These are phyloP conservation scores for Coreius guichenoti DNA, from an alignment of 2,797 vertebrate genomes.

Conservation along the genomic window DNA sequence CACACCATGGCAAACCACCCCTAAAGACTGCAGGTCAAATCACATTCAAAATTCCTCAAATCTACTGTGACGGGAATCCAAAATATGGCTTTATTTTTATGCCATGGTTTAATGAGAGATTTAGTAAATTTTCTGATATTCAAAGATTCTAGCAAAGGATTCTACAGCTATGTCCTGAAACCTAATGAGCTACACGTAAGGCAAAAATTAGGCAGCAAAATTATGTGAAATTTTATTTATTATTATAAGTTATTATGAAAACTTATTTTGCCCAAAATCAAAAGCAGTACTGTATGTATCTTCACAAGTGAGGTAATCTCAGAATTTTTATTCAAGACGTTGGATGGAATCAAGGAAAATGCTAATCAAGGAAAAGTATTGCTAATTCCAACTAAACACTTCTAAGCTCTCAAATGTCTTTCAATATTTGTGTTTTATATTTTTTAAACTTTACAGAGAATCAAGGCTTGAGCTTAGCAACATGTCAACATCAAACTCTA, in stretches of 20 bases:
- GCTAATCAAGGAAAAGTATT: neutral
- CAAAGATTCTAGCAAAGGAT: constrained; percentile 5
- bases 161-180: neutral
- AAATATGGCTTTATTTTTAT: constrained; percentile 20
- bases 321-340: neutral
- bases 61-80: neutral
- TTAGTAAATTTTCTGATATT: neutral
- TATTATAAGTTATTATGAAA: too few relatives aligned
- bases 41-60: neutral
- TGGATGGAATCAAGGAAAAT: neutral
- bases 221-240: neutral
- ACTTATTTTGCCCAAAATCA: neutral
- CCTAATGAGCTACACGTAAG: too few relatives aligned
- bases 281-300: neutral
- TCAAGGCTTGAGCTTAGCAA: neutral
- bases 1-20: constrained; percentile 4
- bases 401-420: neutral
- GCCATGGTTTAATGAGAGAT: constrained; percentile 9
- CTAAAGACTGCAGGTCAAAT: constrained; percentile 27
- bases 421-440: neutral
- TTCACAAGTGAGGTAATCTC: neutral
- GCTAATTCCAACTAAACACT: neutral
- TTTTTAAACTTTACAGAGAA: neutral
- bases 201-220: neutral
- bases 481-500: neutral